A percentile compares a stretch with the other conserved stretches of the same genome.
Conservation (phyloP, 2,797 vertebrate genomes). For the Halcyon badia region DNA sequence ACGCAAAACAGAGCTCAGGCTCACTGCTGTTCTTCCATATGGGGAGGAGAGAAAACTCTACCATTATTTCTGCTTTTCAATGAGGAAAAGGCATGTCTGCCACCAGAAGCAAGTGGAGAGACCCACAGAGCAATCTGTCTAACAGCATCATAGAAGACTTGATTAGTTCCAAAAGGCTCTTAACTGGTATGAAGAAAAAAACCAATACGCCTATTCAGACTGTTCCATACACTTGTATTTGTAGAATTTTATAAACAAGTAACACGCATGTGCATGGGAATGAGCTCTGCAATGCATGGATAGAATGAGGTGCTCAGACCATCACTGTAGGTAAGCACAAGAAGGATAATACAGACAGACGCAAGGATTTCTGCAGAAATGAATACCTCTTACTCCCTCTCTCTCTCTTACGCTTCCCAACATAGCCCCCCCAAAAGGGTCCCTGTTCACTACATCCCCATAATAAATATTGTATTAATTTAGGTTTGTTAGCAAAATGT, state of each 20-base stretch:
- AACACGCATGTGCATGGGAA: neutral
- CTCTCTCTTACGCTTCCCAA: fast-evolving
- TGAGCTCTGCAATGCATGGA: neutral
- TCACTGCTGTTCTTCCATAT: neutral
- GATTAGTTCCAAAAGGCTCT: neutral
- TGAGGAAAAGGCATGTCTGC: neutral
- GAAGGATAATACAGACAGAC: neutral
- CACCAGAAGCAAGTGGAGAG: neutral
- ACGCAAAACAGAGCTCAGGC: neutral
- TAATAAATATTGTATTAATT: neutral
- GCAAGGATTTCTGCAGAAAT: neutral
- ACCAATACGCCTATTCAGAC: neutral
- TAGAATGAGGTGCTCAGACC: neutral
- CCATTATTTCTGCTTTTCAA: neutral
- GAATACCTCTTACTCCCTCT: neutral
- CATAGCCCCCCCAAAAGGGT: neutral
- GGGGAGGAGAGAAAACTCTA: neutral
- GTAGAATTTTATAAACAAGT: neutral
- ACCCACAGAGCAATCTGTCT: neutral
- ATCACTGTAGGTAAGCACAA: fast-evolving
- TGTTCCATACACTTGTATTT: neutral
- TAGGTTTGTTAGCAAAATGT: neutral
- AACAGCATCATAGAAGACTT: neutral
- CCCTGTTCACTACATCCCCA: neutral
- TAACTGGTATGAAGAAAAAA: neutral